These are phyloP conservation scores for Phymanthus crucifer DNA, from an alignment of 92 coral and sea anemone species.

Conservation along the genomic window DNA sequence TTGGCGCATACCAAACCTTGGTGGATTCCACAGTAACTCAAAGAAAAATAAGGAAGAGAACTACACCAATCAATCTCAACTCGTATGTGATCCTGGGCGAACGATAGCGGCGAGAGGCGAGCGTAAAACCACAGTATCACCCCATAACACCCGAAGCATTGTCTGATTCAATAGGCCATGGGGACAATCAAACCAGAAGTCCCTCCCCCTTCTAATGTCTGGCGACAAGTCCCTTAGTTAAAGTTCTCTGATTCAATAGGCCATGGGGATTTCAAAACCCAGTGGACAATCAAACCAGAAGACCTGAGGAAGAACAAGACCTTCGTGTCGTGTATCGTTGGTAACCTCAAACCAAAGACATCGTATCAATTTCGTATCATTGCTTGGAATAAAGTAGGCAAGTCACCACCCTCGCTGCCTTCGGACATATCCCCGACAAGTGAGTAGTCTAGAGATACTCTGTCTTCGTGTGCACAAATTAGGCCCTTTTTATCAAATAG, in stretches of 20 bases:
- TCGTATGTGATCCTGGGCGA: too few relatives aligned
- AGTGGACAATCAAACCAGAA: constrained; percentile 70
- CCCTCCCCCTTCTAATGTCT: too few relatives aligned
- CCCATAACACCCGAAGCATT: too few relatives aligned
- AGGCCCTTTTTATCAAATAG: background rate
- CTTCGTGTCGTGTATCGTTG: constrained; percentile 65
- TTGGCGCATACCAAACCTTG: too few relatives aligned
- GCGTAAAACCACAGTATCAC: too few relatives aligned
- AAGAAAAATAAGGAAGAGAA: too few relatives aligned
- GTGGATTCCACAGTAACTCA: too few relatives aligned
- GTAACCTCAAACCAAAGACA: constrained; percentile 75
- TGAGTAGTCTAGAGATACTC: constrained; percentile 16
- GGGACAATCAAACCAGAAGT: too few relatives aligned
- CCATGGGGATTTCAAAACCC: constrained; percentile 37
- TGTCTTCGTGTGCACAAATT: background rate
- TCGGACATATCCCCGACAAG: constrained; percentile 78
- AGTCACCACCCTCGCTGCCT: constrained; percentile 72
- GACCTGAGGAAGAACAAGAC: constrained; percentile 62
- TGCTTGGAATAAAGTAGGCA: constrained; percentile 77
- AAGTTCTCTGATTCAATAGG: background rate
- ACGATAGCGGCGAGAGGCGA: too few relatives aligned
- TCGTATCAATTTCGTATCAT: constrained; percentile 81
- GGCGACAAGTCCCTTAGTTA: background rate
- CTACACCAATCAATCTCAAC: too few relatives aligned
- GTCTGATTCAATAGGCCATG: too few relatives aligned